phyloP scores from a whole-genome alignment of 2,888 invertebrate species.

The Ormia ochracea region DNA sequence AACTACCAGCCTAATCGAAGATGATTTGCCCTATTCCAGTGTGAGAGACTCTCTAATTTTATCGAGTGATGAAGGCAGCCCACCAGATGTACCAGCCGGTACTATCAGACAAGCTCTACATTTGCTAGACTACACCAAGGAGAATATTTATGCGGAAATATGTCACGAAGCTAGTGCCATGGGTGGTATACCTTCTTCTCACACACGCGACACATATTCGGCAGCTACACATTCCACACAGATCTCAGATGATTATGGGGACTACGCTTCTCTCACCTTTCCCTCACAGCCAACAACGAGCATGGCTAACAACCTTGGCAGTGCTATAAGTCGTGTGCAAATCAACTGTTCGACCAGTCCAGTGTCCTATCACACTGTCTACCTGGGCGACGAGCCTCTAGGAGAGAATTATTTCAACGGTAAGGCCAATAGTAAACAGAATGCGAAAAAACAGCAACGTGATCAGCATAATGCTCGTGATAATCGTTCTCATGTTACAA shows the following conservation, averaged over 20 bases:
- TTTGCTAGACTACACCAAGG: conserved; percentile 76
- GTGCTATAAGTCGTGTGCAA: conserved; percentile 74
- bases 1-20: conserved; percentile 75
- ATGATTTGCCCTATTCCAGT: conserved; percentile 84
- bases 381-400: conserved; percentile 71
- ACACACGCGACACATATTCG: conserved; percentile 68
- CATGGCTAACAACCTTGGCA: conserved; percentile 64
- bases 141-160: conserved; percentile 85
- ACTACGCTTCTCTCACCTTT: conserved; percentile 71
- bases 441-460: conserved; percentile 24
- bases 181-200: conserved; percentile 65
- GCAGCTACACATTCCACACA: conserved; percentile 68
- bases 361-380: conserved; percentile 73
- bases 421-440: conserved; percentile 22
- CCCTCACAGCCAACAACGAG: conserved; percentile 53
- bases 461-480: conserved; percentile 37
- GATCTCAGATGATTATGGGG: conserved; percentile 69
- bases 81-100: conserved; percentile 51
- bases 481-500: conserved; percentile 68
- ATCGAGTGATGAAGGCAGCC: conserved; percentile 67
- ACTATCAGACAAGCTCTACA: conserved; percentile 66
- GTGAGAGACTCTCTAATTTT: conserved; percentile 81
- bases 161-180: conserved; percentile 75
- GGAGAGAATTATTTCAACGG: conserved; percentile 66
- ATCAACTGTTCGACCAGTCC: conserved; percentile 73